A percentile compares a stretch with the other conserved stretches of the same genome.
phyloP scores from a whole-genome alignment of 2,113 vertebrate genomes.

The Podilymbus podiceps region DNA sequence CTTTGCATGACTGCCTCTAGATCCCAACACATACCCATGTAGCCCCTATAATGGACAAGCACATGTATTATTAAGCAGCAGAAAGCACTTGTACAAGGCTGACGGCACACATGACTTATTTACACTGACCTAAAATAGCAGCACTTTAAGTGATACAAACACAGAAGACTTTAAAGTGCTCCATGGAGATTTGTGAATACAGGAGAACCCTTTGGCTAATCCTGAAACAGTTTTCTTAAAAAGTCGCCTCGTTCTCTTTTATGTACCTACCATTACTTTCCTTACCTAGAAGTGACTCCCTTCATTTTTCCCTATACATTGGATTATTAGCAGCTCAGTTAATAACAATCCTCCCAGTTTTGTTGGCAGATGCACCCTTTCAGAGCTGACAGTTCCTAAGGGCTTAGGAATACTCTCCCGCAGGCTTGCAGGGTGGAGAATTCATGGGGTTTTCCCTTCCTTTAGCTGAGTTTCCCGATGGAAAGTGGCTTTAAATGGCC shows the following conservation, averaged over 20 bases:
- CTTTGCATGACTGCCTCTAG: slow-evolving; percentile 64
- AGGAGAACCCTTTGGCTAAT: slow-evolving; percentile 61
- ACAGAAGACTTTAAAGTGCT: slow-evolving; percentile 73
- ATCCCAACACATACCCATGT: slow-evolving; percentile 47
- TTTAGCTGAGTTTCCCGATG: not conserved
- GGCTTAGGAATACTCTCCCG: not conserved
- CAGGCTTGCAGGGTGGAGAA: not conserved
- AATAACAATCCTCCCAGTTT: slow-evolving; percentile 18
- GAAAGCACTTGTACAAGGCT: slow-evolving; percentile 75
- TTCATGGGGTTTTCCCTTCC: not conserved
- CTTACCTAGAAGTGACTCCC: slow-evolving; percentile 31
- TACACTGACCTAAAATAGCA: slow-evolving; percentile 77
- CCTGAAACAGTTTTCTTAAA: slow-evolving; percentile 44
- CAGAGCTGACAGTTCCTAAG: slow-evolving; percentile 4
- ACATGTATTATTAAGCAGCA: slow-evolving; percentile 81
- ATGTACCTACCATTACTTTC: slow-evolving; percentile 28
- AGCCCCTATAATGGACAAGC: slow-evolving; percentile 80
- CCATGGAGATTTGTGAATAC: slow-evolving; percentile 63
- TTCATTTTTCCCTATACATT: slow-evolving; percentile 21
- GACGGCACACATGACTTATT: slow-evolving; percentile 73
- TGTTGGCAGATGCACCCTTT: slow-evolving; percentile 4
- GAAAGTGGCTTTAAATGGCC: not conserved
- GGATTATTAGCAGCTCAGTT: not conserved
- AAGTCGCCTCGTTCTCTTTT: slow-evolving; percentile 17
- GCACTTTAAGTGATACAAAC: slow-evolving; percentile 75